Percentiles rank a stretch among this genome's conserved stretches.
phyloP scores from a whole-genome alignment of 2,797 vertebrate genomes.

The Cyclura pinguis region DNA sequence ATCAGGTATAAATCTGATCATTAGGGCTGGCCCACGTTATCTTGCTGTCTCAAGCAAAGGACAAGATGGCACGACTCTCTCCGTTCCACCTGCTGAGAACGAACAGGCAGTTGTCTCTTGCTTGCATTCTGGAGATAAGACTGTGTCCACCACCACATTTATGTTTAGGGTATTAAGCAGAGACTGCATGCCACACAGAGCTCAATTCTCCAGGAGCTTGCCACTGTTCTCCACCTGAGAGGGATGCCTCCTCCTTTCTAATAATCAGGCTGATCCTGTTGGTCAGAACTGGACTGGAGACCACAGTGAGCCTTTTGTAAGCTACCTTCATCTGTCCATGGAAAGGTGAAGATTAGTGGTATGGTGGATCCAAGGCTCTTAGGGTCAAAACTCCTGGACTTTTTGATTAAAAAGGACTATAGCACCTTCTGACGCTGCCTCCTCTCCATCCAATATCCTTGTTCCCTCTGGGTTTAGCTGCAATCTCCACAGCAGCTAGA shows the following conservation, averaged over 20 bases:
- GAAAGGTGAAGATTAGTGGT: neutral
- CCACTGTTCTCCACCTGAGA: neutral
- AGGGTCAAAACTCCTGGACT: no score
- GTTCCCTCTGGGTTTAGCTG: no score
- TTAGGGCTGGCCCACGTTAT: neutral
- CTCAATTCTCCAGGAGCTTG: neutral
- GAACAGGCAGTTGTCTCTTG: neutral
- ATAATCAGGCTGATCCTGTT: neutral
- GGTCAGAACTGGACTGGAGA: neutral
- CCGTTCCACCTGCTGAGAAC: neutral
- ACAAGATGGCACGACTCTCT: neutral
- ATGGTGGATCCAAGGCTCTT: no score
- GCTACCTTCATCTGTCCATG: neutral
- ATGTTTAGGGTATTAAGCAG: neutral
- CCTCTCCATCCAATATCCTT: no score
- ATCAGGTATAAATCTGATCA: neutral
- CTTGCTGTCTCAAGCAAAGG: neutral
- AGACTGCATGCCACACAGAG: neutral
- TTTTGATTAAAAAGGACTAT: no score
- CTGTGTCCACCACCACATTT: neutral
- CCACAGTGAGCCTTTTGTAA: neutral
- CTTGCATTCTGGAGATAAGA: neutral
- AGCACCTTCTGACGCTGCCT: no score
- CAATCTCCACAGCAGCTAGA: no score
- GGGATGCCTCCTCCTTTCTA: neutral